Conservation (phyloP, 2,797 vertebrate species). For the Triplophysa yarkandensis region DNA sequence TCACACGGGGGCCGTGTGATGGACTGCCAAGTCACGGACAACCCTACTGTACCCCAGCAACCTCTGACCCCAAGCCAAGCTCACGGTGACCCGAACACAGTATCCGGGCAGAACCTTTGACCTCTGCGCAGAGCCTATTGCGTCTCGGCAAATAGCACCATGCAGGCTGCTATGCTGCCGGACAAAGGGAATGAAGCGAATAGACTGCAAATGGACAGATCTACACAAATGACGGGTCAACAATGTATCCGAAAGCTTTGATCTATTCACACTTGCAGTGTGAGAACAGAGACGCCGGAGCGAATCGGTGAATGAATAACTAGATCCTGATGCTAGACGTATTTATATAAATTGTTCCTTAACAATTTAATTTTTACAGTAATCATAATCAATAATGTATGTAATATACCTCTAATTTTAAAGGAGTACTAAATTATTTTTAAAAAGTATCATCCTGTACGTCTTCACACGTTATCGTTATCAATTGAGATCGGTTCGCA, state of each 20-base stretch:
- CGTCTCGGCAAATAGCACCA: constrained; percentile 41
- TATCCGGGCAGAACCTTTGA: constrained; percentile 52
- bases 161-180: constrained; percentile 31
- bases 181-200: constrained; percentile 30
- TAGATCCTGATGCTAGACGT: background rate
- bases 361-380: no score
- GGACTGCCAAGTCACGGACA: constrained; percentile 50
- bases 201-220: constrained; percentile 46
- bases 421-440: no score
- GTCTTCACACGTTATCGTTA: no score
- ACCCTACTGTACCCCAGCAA: constrained; percentile 59
- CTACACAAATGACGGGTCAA: constrained; percentile 43
- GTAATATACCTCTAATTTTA: no score
- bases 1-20: constrained; percentile 51
- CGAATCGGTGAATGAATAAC: constrained; percentile 30
- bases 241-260: constrained; percentile 37
- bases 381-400: no score
- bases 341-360: background rate
- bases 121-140: constrained; percentile 31
- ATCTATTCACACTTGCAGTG: constrained; percentile 42
- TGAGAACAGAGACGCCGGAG: constrained; percentile 34
- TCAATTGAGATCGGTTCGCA: no score
- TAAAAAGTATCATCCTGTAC: no score
- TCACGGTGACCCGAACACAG: constrained; percentile 51
- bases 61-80: constrained; percentile 52